Evolutionary conservation across 2,113 vertebrate species (phyloP).

Genomic region (Petaurus breviceps): DNA sequence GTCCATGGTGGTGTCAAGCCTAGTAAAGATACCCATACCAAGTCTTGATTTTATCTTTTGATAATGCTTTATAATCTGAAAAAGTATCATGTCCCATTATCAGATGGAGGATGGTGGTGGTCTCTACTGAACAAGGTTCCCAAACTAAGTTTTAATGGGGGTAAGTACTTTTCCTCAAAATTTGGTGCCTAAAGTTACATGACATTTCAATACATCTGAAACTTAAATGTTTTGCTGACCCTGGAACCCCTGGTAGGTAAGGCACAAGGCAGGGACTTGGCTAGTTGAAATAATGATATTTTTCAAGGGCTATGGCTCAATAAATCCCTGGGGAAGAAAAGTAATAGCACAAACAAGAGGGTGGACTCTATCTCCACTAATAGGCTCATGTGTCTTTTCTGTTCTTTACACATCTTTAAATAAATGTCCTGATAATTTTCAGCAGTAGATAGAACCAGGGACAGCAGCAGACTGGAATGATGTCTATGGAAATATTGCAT

Average conservation of each 20-base stretch:
- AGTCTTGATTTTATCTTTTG: not conserved
- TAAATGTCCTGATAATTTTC: not conserved
- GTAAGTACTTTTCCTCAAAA: not conserved
- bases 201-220: not conserved
- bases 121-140: not conserved
- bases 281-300: not conserved
- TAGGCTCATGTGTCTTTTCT: not conserved
- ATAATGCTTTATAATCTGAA: not conserved
- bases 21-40: not conserved
- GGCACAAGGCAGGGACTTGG: not conserved
- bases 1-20: not conserved
- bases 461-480: not conserved
- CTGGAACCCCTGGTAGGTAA: not conserved
- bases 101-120: not conserved
- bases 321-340: not conserved
- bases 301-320: not conserved
- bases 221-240: not conserved
- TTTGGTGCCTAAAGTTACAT: not conserved
- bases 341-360: not conserved
- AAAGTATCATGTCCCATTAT: not conserved
- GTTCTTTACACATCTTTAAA: not conserved
- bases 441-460: not conserved
- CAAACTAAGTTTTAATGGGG: not conserved
- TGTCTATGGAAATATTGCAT: not conserved
- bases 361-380: not conserved